Evolutionary conservation across 2,888 invertebrate species (phyloP).

Genomic region (Acronicta aceris): DNA sequence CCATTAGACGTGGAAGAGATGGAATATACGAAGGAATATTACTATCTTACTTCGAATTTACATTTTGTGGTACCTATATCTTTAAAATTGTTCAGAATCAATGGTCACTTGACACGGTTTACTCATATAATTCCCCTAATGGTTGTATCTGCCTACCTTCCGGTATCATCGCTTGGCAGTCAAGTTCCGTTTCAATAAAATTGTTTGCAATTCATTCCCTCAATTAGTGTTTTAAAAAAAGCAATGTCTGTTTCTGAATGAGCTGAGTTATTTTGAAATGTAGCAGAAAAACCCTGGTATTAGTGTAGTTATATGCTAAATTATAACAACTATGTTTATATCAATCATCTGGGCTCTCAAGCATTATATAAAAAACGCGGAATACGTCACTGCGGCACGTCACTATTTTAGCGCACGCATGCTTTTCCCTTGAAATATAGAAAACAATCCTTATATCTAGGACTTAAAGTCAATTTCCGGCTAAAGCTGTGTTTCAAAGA

Average conservation of each 20-base stretch:
- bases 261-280: too few species aligned
- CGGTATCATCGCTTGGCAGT: neutral
- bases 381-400: slow-evolving; percentile 47
- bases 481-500: slow-evolving; percentile 8
- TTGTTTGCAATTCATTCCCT: slow-evolving; percentile 2
- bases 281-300: too few species aligned
- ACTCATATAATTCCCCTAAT: too few species aligned
- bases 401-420: slow-evolving; percentile 41
- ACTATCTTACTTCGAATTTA: too few species aligned
- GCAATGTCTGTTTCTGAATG: neutral
- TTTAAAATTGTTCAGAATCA: too few species aligned
- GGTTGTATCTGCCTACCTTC: neutral
- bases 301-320: neutral
- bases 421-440: neutral
- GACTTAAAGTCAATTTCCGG: slow-evolving; percentile 20
- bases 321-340: neutral
- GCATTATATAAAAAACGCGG: slow-evolving; percentile 27
- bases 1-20: too few species aligned
- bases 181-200: neutral
- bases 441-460: slow-evolving; percentile 11
- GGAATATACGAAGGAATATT: too few species aligned
- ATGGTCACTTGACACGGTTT: too few species aligned
- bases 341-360: slow-evolving; percentile 1
- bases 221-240: neutral
- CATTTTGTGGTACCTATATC: too few species aligned